Conservation (phyloP, 2,797 vertebrate genomes). For the Diceros bicornis region DNA sequence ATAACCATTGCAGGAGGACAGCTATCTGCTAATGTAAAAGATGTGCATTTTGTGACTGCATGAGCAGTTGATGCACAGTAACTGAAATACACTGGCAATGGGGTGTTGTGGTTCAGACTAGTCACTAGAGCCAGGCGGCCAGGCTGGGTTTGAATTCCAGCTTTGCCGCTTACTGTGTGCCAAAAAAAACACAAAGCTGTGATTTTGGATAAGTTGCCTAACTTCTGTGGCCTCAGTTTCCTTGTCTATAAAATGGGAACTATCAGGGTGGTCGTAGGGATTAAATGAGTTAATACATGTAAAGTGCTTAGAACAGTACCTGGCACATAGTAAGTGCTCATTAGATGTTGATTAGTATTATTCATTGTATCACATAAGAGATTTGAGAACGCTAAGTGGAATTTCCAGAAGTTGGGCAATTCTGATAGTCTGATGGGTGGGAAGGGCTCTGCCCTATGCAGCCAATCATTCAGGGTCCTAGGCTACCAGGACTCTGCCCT, state of each 20-base stretch:
- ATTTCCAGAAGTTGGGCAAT: not conserved
- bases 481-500: not conserved
- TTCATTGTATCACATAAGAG: not conserved
- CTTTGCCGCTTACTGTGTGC: not conserved
- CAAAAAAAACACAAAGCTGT: not conserved
- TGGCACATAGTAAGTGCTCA: not conserved
- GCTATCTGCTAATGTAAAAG: not conserved
- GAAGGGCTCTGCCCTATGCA: not conserved
- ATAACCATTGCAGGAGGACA: not conserved
- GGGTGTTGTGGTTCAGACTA: not conserved
- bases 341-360: not conserved
- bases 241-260: not conserved
- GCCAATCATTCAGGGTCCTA: not conserved
- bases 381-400: not conserved
- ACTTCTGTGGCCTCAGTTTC: not conserved
- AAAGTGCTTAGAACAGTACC: not conserved
- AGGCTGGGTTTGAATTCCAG: not conserved
- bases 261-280: not conserved
- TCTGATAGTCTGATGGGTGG: not conserved
- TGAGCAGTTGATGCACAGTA: accelerated
- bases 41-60: accelerated
- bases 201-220: not conserved
- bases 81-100: not conserved
- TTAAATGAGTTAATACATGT: not conserved
- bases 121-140: not conserved